Percentiles rank a stretch among this genome's conserved stretches.
These are phyloP conservation scores for Brachycybe producta DNA, from an alignment of 2,888 invertebrate genomes.

Conservation along the genomic window DNA sequence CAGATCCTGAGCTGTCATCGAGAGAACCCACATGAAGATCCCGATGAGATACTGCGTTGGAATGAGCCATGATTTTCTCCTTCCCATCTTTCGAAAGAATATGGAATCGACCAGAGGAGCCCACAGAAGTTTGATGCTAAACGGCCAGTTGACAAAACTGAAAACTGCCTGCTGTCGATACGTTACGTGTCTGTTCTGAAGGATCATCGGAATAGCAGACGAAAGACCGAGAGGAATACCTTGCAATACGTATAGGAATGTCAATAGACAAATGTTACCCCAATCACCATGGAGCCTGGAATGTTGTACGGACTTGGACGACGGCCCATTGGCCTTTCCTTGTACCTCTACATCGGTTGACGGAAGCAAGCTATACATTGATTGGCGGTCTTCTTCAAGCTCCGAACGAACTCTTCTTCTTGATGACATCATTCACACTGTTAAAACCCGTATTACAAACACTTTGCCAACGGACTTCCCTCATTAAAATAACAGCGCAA, in stretches of 20 bases:
- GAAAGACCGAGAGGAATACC: constrained; percentile 86
- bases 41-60: constrained; percentile 84
- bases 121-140: constrained; percentile 83
- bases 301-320: too few species aligned
- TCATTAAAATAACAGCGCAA: too few species aligned
- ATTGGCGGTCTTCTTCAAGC: too few species aligned
- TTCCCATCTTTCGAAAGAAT: constrained; percentile 68
- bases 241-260: constrained; percentile 79
- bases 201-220: constrained; percentile 85
- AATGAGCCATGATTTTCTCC: constrained; percentile 79
- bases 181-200: constrained; percentile 72
- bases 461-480: too few species aligned
- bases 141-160: constrained; percentile 63
- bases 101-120: constrained; percentile 94
- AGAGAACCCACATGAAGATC: constrained; percentile 74
- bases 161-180: constrained; percentile 74
- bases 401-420: too few species aligned
- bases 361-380: too few species aligned
- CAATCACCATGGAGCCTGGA: constrained; percentile 27
- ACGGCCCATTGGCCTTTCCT: too few species aligned
- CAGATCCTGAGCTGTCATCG: constrained; percentile 59
- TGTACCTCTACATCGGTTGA: too few species aligned
- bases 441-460: too few species aligned
- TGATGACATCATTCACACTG: too few species aligned
- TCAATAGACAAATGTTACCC: constrained; percentile 64